Base-by-base conservation (phyloP, 2,888 invertebrate species). In the Andrena camellia region DNA sequence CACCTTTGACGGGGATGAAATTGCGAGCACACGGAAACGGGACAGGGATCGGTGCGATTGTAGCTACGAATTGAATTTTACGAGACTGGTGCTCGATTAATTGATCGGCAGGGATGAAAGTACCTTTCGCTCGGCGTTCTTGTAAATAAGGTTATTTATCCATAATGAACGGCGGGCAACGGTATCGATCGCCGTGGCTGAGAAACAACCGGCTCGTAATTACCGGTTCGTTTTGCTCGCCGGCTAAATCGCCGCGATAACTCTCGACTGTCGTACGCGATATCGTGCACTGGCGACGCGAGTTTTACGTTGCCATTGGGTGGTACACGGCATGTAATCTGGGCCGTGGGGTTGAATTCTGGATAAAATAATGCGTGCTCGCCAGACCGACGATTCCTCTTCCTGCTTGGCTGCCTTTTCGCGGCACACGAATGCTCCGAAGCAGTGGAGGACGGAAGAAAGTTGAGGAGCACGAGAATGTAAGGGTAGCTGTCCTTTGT, bases 401-500 rank as follows among this genome's bases (percentile, higher is more conserved):
- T 29, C 20, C 50, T 17, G 7, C 4, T 10, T 20, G 57, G 20
- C 10, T 26, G 23, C 23, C 20, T 23, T 23, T 10, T 20, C 54
- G 54, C 54, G 54, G 23, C 10, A n/a, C 54, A 10, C 57, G 26
- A 57, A 57, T 20, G 60, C 13, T n/a, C 10, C 17, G 33, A 20
- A 33, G 26, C 26, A 42, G 4, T 0, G 13, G n/a, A 2, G 23
- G 8, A 26, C 20, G 57, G 26, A 23, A 17, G 35, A 33, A 31
- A 64, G 70, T 54, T 29, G 64, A 70, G 10, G 26, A 17, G 64
- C 50, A 31, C 78, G 50, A 33, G 67, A 66, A 62, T 59, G 33
- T 20, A 50, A 73, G 72, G 63, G 67, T 26, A 63, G 35, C 64
- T 23, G 64, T 52, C 69, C 83, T 83, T 83, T 83, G 79, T 76